Conservation (phyloP, 1,140 invertebrate species). For the Zeugodacus cucurbitae region DNA sequence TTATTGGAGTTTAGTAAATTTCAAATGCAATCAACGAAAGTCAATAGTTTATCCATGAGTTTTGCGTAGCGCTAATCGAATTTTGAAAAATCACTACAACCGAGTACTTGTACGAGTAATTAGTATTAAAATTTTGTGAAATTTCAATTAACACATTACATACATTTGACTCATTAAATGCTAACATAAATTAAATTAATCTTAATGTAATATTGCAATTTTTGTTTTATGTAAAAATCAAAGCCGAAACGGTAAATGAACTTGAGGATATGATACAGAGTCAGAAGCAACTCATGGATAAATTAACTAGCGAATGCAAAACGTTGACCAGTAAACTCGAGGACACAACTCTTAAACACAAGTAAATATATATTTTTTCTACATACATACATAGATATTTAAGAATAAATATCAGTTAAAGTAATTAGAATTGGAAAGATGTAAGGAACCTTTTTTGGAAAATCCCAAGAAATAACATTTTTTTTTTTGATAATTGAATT, state of each 20-base stretch:
- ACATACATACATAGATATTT: background rate
- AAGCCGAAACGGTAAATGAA: constrained; percentile 84
- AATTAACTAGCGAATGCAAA: constrained; percentile 86
- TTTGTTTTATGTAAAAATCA: constrained; percentile 64
- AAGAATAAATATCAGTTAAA: background rate
- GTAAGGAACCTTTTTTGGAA: background rate
- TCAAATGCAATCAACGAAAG: constrained; percentile 42
- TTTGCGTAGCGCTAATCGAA: constrained; percentile 50
- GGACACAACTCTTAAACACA: constrained; percentile 83
- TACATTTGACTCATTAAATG: background rate
- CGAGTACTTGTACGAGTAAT: background rate
- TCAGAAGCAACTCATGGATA: constrained; percentile 89
- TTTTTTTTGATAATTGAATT: too few species aligned
- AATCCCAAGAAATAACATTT: too few species aligned
- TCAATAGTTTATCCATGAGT: constrained; percentile 76
- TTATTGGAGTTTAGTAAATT: background rate
- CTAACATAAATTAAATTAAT: background rate
- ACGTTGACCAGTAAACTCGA: constrained; percentile 85
- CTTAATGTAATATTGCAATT: background rate
- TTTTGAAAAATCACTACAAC: constrained; percentile 45
- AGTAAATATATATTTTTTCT: constrained; percentile 71
- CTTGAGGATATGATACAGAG: constrained; percentile 86
- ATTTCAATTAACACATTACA: background rate
- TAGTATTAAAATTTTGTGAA: background rate
- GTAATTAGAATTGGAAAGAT: background rate